Evolutionary conservation across 1,140 invertebrate species (phyloP).

Genomic region (Parasteatoda tepidariorum): DNA sequence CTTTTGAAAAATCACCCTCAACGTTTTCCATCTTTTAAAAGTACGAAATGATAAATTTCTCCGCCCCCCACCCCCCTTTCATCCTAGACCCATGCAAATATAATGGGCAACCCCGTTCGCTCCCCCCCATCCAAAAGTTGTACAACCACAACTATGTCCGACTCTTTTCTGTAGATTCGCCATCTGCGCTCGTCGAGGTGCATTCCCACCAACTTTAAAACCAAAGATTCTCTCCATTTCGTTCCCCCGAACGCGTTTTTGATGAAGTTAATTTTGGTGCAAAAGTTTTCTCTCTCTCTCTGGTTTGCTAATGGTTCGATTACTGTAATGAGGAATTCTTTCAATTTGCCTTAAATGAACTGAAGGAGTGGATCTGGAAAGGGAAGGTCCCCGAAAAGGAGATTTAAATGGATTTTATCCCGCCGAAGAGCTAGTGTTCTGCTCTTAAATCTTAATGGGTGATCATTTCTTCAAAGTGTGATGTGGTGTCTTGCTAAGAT

Average conservation of each 20-base stretch:
- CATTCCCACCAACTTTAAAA: conserved; percentile 58
- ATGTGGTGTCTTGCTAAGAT: too few relatives aligned
- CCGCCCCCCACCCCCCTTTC: conserved; percentile 9
- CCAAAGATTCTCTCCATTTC: not conserved
- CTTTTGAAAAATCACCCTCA: conserved; percentile 22
- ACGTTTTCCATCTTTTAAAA: conserved; percentile 49
- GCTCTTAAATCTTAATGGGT: too few relatives aligned
- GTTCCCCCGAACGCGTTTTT: conserved; percentile 46
- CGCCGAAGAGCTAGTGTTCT: not conserved
- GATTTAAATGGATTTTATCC: conserved; percentile 50
- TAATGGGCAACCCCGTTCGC: not conserved
- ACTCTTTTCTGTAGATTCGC: not conserved
- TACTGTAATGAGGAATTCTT: conserved; percentile 60
- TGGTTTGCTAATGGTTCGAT: conserved; percentile 51
- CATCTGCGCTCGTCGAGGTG: conserved; percentile 39
- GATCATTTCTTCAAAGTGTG: too few relatives aligned
- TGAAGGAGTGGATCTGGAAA: conserved; percentile 1
- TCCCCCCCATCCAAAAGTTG: not conserved
- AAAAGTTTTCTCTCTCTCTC: conserved; percentile 7
- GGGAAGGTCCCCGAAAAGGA: not conserved
- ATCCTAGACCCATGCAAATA: too few relatives aligned
- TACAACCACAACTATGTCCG: conserved; percentile 19
- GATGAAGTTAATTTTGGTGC: conserved; percentile 57
- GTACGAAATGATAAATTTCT: conserved; percentile 50
- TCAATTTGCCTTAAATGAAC: conserved; percentile 59